phyloP scores from a whole-genome alignment of 2,888 invertebrate genomes.

The Micoletzkya japonica region DNA sequence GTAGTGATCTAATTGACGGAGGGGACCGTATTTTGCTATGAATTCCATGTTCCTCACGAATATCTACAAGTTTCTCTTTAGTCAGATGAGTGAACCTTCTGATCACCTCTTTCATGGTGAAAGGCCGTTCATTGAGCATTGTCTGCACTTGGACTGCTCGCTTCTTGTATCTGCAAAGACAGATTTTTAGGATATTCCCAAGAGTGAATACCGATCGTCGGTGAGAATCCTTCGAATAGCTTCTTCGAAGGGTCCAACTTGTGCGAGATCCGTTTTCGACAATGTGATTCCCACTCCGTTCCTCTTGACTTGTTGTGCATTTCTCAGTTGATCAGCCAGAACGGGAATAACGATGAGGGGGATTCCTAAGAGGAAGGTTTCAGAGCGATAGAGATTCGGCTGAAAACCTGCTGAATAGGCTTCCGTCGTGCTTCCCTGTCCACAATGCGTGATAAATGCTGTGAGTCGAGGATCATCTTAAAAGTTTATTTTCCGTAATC shows the following conservation, averaged over 20 bases:
- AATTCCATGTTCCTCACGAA: too few species aligned
- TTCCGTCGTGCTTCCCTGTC: conserved; percentile 38
- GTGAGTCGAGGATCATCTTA: conserved; percentile 34
- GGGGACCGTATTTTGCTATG: too few species aligned
- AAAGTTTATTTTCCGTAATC: neutral
- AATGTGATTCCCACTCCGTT: conserved; percentile 19
- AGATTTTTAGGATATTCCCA: too few species aligned
- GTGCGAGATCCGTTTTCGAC: neutral
- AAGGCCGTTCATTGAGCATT: neutral
- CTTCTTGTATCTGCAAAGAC: neutral
- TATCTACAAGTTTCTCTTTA: too few species aligned
- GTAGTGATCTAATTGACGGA: too few species aligned
- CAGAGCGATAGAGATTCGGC: too few species aligned
- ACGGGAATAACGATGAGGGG: conserved; percentile 66
- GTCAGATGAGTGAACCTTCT: too few species aligned
- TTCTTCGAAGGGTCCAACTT: too few species aligned
- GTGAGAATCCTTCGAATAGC: too few species aligned
- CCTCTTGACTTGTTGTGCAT: conserved; percentile 60
- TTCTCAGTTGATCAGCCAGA: conserved; percentile 65
- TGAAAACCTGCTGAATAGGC: conserved; percentile 32
- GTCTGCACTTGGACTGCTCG: neutral
- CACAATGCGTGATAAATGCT: conserved; percentile 39
- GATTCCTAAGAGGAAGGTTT: conserved; percentile 62
- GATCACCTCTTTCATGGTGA: conserved; percentile 14
- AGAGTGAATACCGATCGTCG: too few species aligned